Conservation (phyloP, 53 echinoderm and acorn worm species). For the Mesocentrotus franciscanus region DNA sequence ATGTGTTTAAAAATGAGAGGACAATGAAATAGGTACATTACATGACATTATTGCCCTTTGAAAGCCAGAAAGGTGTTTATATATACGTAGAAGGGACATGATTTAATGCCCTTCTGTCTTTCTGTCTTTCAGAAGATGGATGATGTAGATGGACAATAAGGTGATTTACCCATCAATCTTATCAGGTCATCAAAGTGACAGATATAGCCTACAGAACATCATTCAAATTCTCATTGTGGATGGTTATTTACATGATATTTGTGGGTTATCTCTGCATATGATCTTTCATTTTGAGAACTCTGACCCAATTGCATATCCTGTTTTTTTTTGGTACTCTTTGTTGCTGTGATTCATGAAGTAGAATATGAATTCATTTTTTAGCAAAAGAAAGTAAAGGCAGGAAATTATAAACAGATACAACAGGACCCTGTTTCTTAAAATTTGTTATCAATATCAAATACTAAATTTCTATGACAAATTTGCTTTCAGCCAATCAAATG, state of each 20-base stretch:
- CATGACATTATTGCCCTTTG: no score
- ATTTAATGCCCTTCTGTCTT: neutral
- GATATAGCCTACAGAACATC: neutral
- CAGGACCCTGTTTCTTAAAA: no score
- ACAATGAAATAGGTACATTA: neutral
- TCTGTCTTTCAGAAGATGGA: neutral
- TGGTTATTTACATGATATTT: neutral
- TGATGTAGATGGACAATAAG: neutral
- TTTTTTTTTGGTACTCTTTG: neutral
- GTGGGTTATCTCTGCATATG: constrained; percentile 6
- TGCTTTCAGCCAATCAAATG: no score
- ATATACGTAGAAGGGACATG: neutral
- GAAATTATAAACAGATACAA: neutral
- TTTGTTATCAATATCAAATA: no score
- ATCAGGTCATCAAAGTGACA: constrained; percentile 5
- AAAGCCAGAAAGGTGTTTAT: neutral
- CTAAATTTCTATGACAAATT: no score
- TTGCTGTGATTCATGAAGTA: neutral
- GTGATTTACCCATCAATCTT: neutral
- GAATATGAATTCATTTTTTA: neutral
- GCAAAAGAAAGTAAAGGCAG: neutral
- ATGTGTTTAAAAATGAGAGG: neutral
- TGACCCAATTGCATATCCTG: neutral
- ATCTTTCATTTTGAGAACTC: neutral
- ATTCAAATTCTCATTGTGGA: neutral